phyloP scores from a whole-genome alignment of 1,140 invertebrate species.

The Sitophilus oryzae region DNA sequence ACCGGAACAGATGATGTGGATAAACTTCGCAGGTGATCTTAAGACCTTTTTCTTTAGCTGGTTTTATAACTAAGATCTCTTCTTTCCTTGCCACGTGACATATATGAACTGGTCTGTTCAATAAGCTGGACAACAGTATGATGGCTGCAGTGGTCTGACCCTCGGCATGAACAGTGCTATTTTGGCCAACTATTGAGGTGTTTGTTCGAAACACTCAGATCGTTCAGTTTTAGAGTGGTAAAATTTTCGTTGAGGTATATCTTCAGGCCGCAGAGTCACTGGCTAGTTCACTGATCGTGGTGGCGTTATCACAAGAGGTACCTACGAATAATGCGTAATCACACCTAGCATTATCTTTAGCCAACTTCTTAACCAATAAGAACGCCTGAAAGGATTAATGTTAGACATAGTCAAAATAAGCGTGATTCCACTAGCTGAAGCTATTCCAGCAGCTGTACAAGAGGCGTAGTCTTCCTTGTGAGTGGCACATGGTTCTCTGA shows the following conservation, averaged over 20 bases:
- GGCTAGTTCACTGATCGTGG: constrained; percentile 65
- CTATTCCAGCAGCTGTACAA: constrained; percentile 92
- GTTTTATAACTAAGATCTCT: constrained; percentile 81
- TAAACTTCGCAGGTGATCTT: constrained; percentile 95
- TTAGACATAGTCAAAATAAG: constrained; percentile 98
- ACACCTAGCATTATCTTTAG: constrained; percentile 78
- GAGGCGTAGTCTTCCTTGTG: constrained; percentile 96
- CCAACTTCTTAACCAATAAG: constrained; percentile 75
- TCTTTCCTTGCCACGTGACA: constrained; percentile 95
- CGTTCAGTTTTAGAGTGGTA: constrained; percentile 78
- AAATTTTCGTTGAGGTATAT: constrained; percentile 99
- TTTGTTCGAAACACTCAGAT: constrained; percentile 84
- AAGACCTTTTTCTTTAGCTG: constrained; percentile 88
- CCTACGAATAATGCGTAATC: constrained; percentile 95
- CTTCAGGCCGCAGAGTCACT: constrained; percentile 83
- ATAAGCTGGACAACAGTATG: constrained; percentile 79
- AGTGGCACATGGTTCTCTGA: constrained; percentile 90
- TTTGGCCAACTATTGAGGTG: constrained; percentile 93
- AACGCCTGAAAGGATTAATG: constrained; percentile 84
- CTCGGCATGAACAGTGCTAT: constrained; percentile 90
- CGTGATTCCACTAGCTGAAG: constrained; percentile 97
- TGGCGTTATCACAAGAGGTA: constrained; percentile 75
- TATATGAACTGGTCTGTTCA: constrained; percentile 86
- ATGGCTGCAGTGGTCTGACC: constrained; percentile 88
- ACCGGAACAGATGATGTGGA: constrained; percentile 96